These are phyloP conservation scores for Panulirus ornatus DNA, from an alignment of 1,140 invertebrate genomes.

Conservation along the genomic window DNA sequence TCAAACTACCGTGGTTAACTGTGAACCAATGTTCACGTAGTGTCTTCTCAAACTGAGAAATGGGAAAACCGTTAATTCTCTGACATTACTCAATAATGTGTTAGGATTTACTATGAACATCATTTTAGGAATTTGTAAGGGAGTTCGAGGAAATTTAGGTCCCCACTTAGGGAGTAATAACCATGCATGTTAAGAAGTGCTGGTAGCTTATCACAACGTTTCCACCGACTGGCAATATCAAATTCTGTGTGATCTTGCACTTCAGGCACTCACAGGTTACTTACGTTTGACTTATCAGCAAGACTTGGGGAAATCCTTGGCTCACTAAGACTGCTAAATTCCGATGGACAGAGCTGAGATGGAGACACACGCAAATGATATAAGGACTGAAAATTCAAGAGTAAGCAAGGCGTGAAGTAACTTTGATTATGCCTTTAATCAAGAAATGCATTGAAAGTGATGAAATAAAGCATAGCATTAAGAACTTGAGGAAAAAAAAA, in stretches of 20 bases:
- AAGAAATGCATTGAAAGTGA: neutral
- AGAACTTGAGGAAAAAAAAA: neutral
- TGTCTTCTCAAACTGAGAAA: too few relatives aligned
- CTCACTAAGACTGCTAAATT: conserved; percentile 12
- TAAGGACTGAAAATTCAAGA: neutral
- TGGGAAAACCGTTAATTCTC: too few relatives aligned
- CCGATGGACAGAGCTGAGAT: neutral
- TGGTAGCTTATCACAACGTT: neutral
- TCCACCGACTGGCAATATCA: neutral
- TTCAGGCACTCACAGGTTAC: neutral
- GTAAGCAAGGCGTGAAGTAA: neutral
- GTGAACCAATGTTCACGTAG: too few relatives aligned
- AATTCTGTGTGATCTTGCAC: neutral
- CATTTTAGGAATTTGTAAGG: too few relatives aligned
- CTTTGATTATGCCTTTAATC: neutral
- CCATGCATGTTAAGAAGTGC: neutral
- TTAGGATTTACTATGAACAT: too few relatives aligned
- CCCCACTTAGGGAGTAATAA: neutral
- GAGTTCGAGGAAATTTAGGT: too few relatives aligned
- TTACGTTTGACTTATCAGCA: conserved; percentile 9
- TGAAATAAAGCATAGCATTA: neutral
- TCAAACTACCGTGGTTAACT: too few relatives aligned
- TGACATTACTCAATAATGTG: too few relatives aligned
- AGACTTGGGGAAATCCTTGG: neutral
- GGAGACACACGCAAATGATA: conserved; percentile 2